These are phyloP conservation scores for Rhodophaea formosa DNA, from an alignment of 2,888 invertebrate species.

Conservation along the genomic window DNA sequence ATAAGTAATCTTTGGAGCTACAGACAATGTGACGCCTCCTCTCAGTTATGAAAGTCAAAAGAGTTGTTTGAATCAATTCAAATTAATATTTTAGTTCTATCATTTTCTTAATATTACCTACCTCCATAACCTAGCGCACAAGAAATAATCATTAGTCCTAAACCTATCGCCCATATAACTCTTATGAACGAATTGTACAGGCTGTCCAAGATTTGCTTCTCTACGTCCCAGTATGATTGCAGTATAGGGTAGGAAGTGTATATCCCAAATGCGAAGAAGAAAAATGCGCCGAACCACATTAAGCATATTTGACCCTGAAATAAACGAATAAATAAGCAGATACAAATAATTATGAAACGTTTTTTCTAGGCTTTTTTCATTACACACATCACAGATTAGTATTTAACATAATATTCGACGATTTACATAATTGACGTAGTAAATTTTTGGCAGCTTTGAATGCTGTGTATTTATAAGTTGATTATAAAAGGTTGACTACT, in stretches of 20 bases:
- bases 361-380: no score
- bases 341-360: no score
- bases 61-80: neutral
- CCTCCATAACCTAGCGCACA: conserved; percentile 56
- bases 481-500: no score
- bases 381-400: no score
- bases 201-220: conserved; percentile 26
- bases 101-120: conserved; percentile 24
- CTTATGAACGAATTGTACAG: conserved; percentile 39
- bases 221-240: conserved; percentile 14
- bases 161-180: conserved; percentile 45
- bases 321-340: neutral
- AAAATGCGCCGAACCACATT: conserved; percentile 1
- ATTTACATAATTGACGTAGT: no score
- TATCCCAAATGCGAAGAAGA: neutral
- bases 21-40: no score
- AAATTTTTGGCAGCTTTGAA: no score
- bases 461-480: no score
- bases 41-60: no score
- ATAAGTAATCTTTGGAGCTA: no score
- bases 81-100: neutral
- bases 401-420: no score
- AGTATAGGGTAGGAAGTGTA: conserved; percentile 22
- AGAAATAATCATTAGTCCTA: conserved; percentile 53
- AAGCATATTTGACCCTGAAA: neutral